Percentiles rank a stretch among this genome's conserved stretches.
Conservation (phyloP, 2,797 vertebrate species). For the Chloroceryle amazona region DNA sequence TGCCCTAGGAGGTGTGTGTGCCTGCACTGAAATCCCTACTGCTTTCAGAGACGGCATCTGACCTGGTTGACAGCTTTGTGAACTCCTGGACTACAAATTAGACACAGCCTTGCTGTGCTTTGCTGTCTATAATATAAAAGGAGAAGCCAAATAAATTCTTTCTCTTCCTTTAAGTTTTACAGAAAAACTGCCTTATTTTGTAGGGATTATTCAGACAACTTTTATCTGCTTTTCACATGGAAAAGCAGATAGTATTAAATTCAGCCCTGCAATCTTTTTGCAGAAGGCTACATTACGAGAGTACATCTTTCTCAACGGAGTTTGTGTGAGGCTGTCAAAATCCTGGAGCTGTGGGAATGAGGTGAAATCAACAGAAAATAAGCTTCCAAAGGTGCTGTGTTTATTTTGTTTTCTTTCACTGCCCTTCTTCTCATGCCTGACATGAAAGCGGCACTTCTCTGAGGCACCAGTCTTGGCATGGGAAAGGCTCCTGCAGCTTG, state of each 20-base stretch:
- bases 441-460: not conserved
- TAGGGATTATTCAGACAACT: not conserved
- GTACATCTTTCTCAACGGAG: not conserved
- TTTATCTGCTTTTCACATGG: not conserved
- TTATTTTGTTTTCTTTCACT: not conserved
- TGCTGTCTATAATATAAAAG: not conserved
- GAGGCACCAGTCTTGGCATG: not conserved
- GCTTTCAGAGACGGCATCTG: not conserved
- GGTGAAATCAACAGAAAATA: not conserved
- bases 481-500: not conserved
- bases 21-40: not conserved
- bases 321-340: not conserved
- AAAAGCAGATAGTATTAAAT: not conserved
- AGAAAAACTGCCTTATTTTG: not conserved
- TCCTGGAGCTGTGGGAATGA: not conserved
- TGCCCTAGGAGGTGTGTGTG: not conserved
- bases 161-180: not conserved
- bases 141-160: not conserved
- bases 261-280: not conserved
- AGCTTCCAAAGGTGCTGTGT: rapidly evolving
- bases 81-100: not conserved
- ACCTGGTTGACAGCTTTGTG: not conserved
- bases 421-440: not conserved
- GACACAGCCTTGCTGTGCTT: not conserved
- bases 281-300: rapidly evolving